Evolutionary conservation across 2,797 vertebrate species (phyloP).

Genomic region (Melanotaenia maccullochi): DNA sequence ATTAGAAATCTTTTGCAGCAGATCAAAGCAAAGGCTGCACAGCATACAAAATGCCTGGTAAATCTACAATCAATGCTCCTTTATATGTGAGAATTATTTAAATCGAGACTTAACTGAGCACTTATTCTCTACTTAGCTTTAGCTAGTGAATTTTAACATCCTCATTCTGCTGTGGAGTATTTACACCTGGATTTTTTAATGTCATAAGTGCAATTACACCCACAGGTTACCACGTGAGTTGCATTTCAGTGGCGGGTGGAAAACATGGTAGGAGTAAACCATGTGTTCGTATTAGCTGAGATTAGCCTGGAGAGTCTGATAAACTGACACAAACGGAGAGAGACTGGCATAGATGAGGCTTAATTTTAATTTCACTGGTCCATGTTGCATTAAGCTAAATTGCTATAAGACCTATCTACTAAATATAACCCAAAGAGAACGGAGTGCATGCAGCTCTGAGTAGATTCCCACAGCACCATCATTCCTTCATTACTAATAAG

Average conservation of each 20-base stretch:
- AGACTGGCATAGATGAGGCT: conserved; percentile 24
- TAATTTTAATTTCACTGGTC: conserved; percentile 39
- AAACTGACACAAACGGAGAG: conserved; percentile 27
- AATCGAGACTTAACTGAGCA: neutral
- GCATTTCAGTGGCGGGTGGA: conserved; percentile 11
- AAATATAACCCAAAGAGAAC: conserved; percentile 33
- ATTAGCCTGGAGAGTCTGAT: conserved; percentile 24
- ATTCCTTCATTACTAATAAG: conserved; percentile 73
- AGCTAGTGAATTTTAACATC: neutral
- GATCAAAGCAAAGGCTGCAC: neutral
- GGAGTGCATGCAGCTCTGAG: conserved; percentile 10
- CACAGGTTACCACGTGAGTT: neutral
- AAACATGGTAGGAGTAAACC: neutral
- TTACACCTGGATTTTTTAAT: conserved; percentile 1
- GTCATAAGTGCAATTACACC: neutral
- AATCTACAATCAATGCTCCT: neutral
- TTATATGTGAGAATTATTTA: neutral
- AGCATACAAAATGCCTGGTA: neutral
- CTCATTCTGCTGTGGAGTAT: neutral
- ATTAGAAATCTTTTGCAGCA: neutral
- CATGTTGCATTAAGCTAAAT: conserved; percentile 48
- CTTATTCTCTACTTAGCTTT: neutral
- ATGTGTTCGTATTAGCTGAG: conserved; percentile 12
- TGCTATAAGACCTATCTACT: conserved; percentile 18
- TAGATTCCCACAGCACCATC: conserved; percentile 28